Conservation (phyloP, 2,797 vertebrate genomes). For the Mus spretus region DNA sequence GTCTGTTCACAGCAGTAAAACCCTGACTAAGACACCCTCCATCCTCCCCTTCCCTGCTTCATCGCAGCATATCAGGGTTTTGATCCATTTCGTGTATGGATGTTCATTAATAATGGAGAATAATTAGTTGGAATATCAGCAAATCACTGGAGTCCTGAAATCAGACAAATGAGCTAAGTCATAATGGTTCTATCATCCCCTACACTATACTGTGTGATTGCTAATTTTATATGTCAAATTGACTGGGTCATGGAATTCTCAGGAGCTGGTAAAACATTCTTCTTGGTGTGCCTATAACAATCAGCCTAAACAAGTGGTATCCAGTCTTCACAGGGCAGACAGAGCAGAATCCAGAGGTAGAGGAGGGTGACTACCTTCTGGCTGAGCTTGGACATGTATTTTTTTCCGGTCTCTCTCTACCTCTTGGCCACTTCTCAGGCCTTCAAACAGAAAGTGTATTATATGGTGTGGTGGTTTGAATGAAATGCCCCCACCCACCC, state of each 20-base stretch:
- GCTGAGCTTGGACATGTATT: neutral
- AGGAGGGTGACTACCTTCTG: neutral
- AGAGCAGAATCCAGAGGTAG: neutral
- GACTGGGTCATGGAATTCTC: neutral
- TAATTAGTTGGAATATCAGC: constrained; percentile 23
- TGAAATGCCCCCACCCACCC: neutral
- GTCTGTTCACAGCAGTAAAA: too few relatives aligned
- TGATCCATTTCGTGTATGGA: neutral
- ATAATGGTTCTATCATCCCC: neutral
- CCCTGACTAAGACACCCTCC: too few relatives aligned
- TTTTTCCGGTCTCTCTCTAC: neutral
- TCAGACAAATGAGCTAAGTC: constrained; percentile 13
- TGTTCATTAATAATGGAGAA: constrained; percentile 27
- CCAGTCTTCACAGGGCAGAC: neutral
- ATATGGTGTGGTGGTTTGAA: neutral
- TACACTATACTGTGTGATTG: neutral
- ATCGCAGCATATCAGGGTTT: neutral
- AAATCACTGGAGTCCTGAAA: neutral
- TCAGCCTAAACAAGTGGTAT: neutral
- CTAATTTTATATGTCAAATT: neutral
- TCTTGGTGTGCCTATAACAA: neutral
- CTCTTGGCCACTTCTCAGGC: neutral
- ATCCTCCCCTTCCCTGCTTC: neutral
- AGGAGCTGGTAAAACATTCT: neutral
- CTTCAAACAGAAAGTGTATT: neutral